Conservation (phyloP, 1,140 invertebrate genomes). For the Drosophila asahinai region DNA sequence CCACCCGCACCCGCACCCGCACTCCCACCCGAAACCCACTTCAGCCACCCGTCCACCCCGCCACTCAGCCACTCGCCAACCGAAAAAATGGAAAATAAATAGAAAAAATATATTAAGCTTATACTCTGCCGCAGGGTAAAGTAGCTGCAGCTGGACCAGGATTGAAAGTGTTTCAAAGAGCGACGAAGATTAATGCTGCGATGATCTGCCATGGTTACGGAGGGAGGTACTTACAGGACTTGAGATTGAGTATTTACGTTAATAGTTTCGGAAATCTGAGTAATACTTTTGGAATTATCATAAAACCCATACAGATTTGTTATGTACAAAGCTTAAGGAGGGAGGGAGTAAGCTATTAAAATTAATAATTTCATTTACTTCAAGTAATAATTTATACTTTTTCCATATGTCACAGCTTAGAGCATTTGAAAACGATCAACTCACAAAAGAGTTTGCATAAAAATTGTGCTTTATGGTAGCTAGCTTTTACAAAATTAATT, state of each 20-base stretch:
- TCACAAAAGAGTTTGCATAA: too few species aligned
- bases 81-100: conserved; percentile 56
- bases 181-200: conserved; percentile 23
- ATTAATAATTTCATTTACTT: neutral
- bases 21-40: conserved; percentile 29
- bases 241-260: too few species aligned
- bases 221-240: neutral
- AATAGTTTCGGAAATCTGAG: neutral
- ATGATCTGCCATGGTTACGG: conserved; percentile 5
- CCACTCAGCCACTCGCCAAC: conserved; percentile 31
- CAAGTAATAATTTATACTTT: neutral
- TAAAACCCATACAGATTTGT: neutral
- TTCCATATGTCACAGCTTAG: neutral
- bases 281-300: neutral
- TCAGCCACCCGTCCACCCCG: conserved; percentile 14
- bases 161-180: conserved; percentile 20
- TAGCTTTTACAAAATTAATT: conserved; percentile 30
- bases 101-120: conserved; percentile 42
- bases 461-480: conserved; percentile 8
- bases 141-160: conserved; percentile 24
- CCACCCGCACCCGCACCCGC: neutral
- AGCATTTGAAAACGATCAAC: conserved; percentile 1
- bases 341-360: too few species aligned
- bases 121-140: conserved; percentile 46
- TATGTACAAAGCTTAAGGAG: too few species aligned